Conservation (phyloP, 2,113 vertebrate species). For the Xiphophorus couchianus region DNA sequence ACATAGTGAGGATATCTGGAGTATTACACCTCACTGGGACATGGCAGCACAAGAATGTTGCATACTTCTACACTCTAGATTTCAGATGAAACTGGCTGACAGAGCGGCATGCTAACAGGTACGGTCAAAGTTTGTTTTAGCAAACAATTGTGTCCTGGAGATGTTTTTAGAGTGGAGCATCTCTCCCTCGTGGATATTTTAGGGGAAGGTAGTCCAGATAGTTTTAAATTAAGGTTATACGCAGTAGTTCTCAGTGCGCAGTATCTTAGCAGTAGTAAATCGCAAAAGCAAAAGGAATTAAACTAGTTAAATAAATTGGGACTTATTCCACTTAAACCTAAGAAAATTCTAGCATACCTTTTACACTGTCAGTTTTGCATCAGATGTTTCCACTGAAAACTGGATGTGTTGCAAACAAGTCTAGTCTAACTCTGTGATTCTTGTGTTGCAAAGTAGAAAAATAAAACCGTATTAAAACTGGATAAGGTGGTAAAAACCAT, state of each 20-base stretch:
- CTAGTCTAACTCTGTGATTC: no score
- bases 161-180: background rate
- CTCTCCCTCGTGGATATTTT: background rate
- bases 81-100: background rate
- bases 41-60: background rate
- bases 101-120: background rate
- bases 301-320: background rate
- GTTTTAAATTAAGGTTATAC: background rate
- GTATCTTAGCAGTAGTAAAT: background rate
- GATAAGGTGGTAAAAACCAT: background rate
- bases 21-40: background rate
- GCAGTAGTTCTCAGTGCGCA: background rate
- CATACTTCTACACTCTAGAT: background rate
- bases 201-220: no score
- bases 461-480: no score
- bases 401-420: no score
- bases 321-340: background rate
- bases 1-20: background rate
- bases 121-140: background rate
- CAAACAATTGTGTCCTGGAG: background rate
- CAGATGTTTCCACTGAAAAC: no score
- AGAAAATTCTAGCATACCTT: no score
- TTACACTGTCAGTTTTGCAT: no score
- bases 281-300: background rate
- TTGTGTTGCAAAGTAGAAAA: background rate